These are phyloP conservation scores for Daphoenositta chrysoptera DNA, from an alignment of 2,113 vertebrate species.

Conservation along the genomic window DNA sequence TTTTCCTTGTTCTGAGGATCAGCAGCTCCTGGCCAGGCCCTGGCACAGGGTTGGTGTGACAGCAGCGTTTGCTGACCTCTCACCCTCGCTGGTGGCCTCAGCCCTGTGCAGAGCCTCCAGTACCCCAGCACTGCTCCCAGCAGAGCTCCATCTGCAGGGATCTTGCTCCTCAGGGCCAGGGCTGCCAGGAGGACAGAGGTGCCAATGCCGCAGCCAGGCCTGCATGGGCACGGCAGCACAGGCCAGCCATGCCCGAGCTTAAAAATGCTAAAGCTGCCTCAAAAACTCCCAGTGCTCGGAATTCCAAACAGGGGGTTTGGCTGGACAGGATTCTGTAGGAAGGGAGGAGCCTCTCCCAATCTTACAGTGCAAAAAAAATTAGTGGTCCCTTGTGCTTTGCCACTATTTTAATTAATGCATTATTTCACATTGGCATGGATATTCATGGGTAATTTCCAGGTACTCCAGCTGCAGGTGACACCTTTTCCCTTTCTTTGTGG, in stretches of 20 bases:
- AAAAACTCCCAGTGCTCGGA: not conserved
- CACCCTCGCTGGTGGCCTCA: not conserved
- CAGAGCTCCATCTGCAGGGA: not conserved
- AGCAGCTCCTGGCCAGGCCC: not conserved
- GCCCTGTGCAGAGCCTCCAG: not conserved
- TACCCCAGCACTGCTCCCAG: no score
- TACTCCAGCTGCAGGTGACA: not conserved
- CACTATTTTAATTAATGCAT: not conserved
- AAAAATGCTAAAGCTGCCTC: not conserved
- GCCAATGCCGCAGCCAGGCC: not conserved
- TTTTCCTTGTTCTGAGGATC: not conserved
- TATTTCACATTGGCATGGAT: not conserved
- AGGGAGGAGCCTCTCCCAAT: not conserved
- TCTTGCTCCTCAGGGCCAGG: not conserved
- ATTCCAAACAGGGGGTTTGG: no score
- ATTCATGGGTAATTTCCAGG: not conserved
- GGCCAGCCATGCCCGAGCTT: not conserved
- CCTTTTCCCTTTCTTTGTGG: not conserved
- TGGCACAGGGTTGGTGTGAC: rapidly evolving
- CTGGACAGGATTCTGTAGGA: not conserved
- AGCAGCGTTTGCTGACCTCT: not conserved
- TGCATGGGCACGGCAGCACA: no score
- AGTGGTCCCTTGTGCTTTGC: not conserved
- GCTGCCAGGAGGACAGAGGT: not conserved
- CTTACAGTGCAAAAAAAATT: not conserved